These are phyloP conservation scores for Kradibia gibbosae DNA, from an alignment of 1,140 invertebrate genomes.

Conservation along the genomic window DNA sequence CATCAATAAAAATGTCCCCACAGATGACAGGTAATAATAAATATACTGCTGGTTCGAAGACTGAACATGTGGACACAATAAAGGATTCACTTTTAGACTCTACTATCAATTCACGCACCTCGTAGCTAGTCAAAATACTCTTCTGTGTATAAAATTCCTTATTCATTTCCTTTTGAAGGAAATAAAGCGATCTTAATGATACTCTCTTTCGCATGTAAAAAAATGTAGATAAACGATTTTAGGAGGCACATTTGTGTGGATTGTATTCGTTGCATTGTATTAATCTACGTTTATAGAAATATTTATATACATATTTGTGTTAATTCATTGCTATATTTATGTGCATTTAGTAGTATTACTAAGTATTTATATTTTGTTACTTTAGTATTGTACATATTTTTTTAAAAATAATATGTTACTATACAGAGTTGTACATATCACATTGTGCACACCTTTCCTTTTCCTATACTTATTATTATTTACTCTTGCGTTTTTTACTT, in stretches of 20 bases:
- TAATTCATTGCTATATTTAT: conserved; percentile 23
- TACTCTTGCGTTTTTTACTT: background rate
- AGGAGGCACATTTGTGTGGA: background rate
- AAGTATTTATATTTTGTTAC: conserved; percentile 47
- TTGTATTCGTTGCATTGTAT: conserved; percentile 17
- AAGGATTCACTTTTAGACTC: conserved; percentile 52
- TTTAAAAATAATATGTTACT: conserved; percentile 43
- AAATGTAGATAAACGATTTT: conserved; percentile 34
- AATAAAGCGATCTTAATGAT: conserved; percentile 11
- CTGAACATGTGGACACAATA: conserved; percentile 52
- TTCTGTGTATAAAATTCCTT: conserved; percentile 26
- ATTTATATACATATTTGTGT: conserved; percentile 43
- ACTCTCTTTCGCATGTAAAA: conserved; percentile 15
- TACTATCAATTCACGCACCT: conserved; percentile 34
- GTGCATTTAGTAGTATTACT: conserved; percentile 43
- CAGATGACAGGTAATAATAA: conserved; percentile 80
- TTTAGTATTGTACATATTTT: conserved; percentile 30
- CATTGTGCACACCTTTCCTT: conserved; percentile 26
- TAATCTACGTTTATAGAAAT: conserved; percentile 34
- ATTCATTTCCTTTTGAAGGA: background rate
- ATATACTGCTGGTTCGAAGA: conserved; percentile 43
- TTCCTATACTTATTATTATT: conserved; percentile 17
- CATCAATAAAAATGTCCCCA: conserved; percentile 79
- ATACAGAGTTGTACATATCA: conserved; percentile 7
- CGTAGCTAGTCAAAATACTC: conserved; percentile 43